phyloP scores from a whole-genome alignment of 2,797 vertebrate genomes.

The Myripristis murdjan region DNA sequence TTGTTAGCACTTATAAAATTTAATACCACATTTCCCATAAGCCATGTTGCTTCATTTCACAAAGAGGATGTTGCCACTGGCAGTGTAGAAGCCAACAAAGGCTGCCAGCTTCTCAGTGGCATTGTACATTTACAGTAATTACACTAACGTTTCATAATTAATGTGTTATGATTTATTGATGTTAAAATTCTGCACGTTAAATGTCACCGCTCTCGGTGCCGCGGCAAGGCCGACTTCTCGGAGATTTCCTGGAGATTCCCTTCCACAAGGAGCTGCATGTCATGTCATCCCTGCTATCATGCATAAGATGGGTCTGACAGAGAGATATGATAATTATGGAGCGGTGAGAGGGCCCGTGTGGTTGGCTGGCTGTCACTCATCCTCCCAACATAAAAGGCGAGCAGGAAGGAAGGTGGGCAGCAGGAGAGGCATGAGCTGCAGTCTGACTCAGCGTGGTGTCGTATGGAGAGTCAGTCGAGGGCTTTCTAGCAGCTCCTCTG shows the following conservation, averaged over 20 bases:
- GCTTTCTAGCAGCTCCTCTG: background rate
- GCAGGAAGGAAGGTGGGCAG: constrained; percentile 34
- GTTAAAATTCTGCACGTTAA: background rate
- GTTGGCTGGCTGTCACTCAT: constrained; percentile 48
- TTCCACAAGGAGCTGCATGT: background rate
- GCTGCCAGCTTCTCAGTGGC: too few relatives aligned
- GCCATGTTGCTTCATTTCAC: too few relatives aligned
- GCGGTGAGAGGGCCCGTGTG: constrained; percentile 19
- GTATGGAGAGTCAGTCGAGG: constrained; percentile 1
- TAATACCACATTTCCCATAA: too few relatives aligned
- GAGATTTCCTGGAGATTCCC: background rate
- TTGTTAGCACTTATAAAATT: too few relatives aligned
- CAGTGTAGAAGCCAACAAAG: too few relatives aligned
- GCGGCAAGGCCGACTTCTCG: background rate
- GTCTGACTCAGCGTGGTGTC: constrained; percentile 55
- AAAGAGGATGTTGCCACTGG: too few relatives aligned
- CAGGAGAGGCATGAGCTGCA: background rate
- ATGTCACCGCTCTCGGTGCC: background rate
- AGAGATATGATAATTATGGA: constrained; percentile 41
- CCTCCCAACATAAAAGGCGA: constrained; percentile 16
- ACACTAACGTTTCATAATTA: background rate
- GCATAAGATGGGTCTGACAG: constrained; percentile 16
- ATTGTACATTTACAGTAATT: background rate
- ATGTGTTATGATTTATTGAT: background rate
- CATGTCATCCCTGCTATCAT: constrained; percentile 19